Base-by-base conservation (phyloP, 2,113 vertebrate genomes). In the Dicerorhinus sumatrensis region DNA sequence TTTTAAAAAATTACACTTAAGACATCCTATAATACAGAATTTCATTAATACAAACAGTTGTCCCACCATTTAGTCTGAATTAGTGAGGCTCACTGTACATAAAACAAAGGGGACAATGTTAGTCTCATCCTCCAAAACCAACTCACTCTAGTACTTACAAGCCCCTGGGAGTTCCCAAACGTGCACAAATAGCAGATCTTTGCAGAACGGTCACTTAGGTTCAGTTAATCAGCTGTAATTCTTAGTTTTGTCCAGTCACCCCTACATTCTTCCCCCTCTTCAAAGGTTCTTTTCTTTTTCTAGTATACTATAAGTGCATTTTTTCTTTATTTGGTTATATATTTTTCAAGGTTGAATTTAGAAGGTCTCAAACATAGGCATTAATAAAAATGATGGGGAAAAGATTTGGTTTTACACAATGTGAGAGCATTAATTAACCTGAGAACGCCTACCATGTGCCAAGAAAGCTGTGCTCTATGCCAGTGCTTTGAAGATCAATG, bases 331-430 rank as follows among this genome's bases (percentile, higher is more conserved):
- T 79, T 70, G 67, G 62, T 67, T 2, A 76, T n/a, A 76, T 84
- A 27, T 88, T 96, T 87, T 92, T 83, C 94, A 94, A 77, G 80
- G 48, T 42, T 94, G 60, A 92, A 90, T 82, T 98, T 98, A 29
- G 88, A 89, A 95, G 94, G 20, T 36, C 14, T 85, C 79, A 95
- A 0, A 36, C 36, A 3, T 62, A 97, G 80, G 69, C 48, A 48
- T 93, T 96, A 97, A 89, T 87, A 94, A 94, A 83, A 76, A 42
- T 60, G 62, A 88, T 72, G 58, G 58, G 63, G 76, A n/a, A 95
- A 93, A 97, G 73, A 96, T 94, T 92, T 96, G 95, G 54, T 96
- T 90, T 98, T 84, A 97, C 77, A 96, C 73, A 89, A 60, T 86
- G 84, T 20, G 39, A 98, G 42, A 63, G 63, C 79, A 63, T 75